Percentiles rank a stretch among this genome's conserved stretches.
Evolutionary conservation across 2,797 vertebrate genomes (phyloP).

Genomic region (Eleutherodactylus coqui): DNA sequence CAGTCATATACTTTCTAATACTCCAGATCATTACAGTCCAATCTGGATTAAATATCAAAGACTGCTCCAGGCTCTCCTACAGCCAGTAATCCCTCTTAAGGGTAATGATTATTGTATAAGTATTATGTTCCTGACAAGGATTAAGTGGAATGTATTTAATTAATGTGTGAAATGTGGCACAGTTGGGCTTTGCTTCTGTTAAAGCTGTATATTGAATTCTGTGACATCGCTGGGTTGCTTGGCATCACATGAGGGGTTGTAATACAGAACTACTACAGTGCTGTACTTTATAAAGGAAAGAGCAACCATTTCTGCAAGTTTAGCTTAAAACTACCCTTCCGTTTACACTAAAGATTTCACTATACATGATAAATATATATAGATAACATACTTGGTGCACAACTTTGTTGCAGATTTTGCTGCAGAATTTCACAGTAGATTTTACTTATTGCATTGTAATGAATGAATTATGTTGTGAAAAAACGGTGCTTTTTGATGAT

Average conservation of each 20-base stretch:
- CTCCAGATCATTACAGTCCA: neutral
- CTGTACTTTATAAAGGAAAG: neutral
- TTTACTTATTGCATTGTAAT: too few species aligned
- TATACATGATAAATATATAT: too few species aligned
- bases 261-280: neutral
- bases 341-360: too few species aligned
- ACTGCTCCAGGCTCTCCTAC: neutral
- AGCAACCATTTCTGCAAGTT: neutral
- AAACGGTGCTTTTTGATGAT: too few species aligned
- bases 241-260: neutral
- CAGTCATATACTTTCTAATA: neutral
- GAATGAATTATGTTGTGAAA: too few species aligned
- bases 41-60: conserved; percentile 31
- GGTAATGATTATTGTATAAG: conserved; percentile 12
- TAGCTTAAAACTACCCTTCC: neutral
- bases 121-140: conserved; percentile 1
- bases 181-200: neutral
- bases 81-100: neutral
- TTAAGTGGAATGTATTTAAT: neutral
- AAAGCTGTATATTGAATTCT: neutral
- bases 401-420: too few species aligned
- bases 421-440: too few species aligned
- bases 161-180: neutral
- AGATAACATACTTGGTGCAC: too few species aligned
- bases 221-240: neutral